phyloP scores from a whole-genome alignment of 2,113 vertebrate genomes.

The Carassius carassius region DNA sequence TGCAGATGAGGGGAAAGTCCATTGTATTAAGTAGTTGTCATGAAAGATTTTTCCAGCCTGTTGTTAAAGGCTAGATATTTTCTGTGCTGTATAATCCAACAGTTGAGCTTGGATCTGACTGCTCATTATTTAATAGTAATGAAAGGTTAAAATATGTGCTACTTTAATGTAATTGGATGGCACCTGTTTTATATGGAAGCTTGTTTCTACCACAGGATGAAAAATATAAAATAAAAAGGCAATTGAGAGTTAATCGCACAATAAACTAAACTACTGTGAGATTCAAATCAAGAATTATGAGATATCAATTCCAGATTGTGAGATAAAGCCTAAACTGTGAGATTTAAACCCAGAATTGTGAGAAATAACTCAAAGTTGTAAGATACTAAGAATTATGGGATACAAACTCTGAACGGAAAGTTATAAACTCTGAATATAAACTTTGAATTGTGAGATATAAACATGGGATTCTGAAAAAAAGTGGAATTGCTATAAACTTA shows the following conservation, averaged over 20 bases:
- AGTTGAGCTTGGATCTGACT: background rate
- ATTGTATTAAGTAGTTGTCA: slow-evolving; percentile 61
- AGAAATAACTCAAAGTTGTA: too few species aligned
- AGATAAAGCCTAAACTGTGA: background rate
- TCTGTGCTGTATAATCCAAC: slow-evolving; percentile 17
- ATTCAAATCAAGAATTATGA: background rate
- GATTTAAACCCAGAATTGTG: too few species aligned
- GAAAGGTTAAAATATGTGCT: background rate
- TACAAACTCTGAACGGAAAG: too few species aligned
- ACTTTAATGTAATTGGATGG: background rate
- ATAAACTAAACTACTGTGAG: background rate
- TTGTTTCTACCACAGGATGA: background rate
- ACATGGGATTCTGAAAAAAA: too few species aligned
- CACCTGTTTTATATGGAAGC: background rate
- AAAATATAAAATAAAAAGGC: background rate
- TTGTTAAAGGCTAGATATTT: slow-evolving; percentile 33
- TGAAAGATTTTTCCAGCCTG: slow-evolving; percentile 54
- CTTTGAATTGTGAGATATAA: too few species aligned
- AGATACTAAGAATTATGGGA: too few species aligned
- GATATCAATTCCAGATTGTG: too few species aligned
- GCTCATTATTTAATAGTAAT: background rate
- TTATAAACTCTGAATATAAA: too few species aligned
- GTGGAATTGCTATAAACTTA: too few species aligned
- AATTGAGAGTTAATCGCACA: background rate
- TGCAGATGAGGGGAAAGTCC: slow-evolving; percentile 55